Percentiles rank a stretch among this genome's conserved stretches.
Conservation (phyloP, 2,113 vertebrate genomes). For the Chaenocephalus aceratus region DNA sequence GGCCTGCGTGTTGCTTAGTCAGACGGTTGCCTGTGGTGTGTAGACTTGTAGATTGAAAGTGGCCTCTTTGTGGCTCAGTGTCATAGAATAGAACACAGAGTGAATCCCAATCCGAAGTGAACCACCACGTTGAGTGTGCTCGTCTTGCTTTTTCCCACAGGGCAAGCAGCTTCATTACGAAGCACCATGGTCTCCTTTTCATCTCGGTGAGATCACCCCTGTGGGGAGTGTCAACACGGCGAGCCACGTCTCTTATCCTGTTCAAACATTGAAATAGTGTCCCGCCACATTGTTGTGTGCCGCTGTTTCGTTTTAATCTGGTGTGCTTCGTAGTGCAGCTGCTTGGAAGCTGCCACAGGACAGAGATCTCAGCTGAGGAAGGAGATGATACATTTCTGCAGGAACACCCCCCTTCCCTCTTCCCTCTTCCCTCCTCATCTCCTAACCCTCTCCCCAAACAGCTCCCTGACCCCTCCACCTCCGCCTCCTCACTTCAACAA, state of each 20-base stretch:
- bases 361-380: conserved; percentile 66
- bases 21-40: conserved; percentile 35
- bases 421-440: neutral
- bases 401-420: conserved; percentile 60
- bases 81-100: conserved; percentile 53
- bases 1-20: conserved; percentile 39
- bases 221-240: conserved; percentile 74
- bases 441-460: conserved; percentile 53
- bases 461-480: conserved; percentile 80
- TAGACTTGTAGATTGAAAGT: conserved; percentile 39
- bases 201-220: conserved; percentile 72
- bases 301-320: conserved; percentile 43
- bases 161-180: conserved; percentile 79
- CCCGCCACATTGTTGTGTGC: conserved; percentile 69
- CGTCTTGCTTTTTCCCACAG: conserved; percentile 69
- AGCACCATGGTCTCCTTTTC: conserved; percentile 66
- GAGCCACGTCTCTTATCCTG: conserved; percentile 68
- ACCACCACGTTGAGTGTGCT: conserved; percentile 61
- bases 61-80: conserved; percentile 50
- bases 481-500: conserved; percentile 84
- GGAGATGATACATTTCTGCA: conserved; percentile 73
- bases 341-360: conserved; percentile 68
- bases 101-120: conserved; percentile 70
- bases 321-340: conserved; percentile 67
- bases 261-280: conserved; percentile 78